A percentile compares a stretch with the other conserved stretches of the same genome.
Conservation (phyloP, 1,140 invertebrate species). For the silkworm (Bombyx mori) region DNA sequence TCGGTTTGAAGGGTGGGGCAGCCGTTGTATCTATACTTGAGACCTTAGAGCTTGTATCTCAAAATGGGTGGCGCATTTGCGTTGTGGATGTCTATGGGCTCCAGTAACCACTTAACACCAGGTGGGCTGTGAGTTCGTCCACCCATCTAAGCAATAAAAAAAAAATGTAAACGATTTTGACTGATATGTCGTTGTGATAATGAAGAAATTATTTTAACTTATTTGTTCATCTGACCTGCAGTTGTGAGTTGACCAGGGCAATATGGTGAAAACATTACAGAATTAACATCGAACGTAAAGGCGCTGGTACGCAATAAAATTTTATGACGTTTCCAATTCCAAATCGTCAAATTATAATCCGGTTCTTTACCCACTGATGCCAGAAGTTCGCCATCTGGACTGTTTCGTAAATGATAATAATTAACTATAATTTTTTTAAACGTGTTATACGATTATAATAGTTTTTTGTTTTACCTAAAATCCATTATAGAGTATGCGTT, state of each 20-base stretch:
- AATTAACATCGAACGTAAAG: slow-evolving; percentile 83
- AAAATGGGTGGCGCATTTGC: no score
- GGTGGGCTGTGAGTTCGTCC: no score
- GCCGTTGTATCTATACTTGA: no score
- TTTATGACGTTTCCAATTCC: slow-evolving; percentile 84
- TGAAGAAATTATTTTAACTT: no score
- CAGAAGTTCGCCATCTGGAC: slow-evolving; percentile 83
- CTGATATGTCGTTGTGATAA: background rate
- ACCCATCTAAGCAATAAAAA: no score
- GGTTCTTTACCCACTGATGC: slow-evolving; percentile 88
- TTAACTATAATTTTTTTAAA: slow-evolving; percentile 6
- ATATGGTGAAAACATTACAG: slow-evolving; percentile 84
- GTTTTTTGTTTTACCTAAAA: slow-evolving; percentile 77
- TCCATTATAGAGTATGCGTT: slow-evolving; percentile 81
- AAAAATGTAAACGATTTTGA: background rate
- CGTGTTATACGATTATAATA: background rate
- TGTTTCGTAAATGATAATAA: slow-evolving; percentile 33
- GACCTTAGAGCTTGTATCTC: no score
- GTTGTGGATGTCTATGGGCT: no score
- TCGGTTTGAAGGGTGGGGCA: no score
- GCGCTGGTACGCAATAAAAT: slow-evolving; percentile 85
- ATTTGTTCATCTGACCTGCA: slow-evolving; percentile 70
- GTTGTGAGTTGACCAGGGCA: slow-evolving; percentile 83
- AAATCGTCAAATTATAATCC: slow-evolving; percentile 89
- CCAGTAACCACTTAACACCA: no score